phyloP scores from a whole-genome alignment of 2,888 invertebrate genomes.

The Parascotia fuliginaria region DNA sequence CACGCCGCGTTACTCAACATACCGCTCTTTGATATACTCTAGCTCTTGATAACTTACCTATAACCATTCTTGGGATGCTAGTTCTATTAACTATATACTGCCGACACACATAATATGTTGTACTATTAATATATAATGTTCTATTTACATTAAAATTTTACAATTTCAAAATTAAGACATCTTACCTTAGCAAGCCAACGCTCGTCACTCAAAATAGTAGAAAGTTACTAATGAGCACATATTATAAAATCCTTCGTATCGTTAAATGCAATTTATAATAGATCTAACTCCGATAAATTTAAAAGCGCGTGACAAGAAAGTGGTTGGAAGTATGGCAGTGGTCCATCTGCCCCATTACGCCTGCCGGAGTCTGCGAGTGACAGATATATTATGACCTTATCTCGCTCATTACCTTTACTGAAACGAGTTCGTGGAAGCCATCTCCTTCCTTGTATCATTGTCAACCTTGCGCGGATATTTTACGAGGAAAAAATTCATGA shows the following conservation, averaged over 20 bases:
- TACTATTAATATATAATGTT: too few relatives aligned
- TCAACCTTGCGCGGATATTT: slow-evolving; percentile 60
- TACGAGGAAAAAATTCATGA: slow-evolving; percentile 63
- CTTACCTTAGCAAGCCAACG: too few relatives aligned
- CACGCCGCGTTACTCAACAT: not conserved
- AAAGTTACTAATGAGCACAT: too few relatives aligned
- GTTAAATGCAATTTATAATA: not conserved
- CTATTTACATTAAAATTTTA: too few relatives aligned
- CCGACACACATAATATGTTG: too few relatives aligned
- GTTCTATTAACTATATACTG: too few relatives aligned
- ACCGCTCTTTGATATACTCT: not conserved
- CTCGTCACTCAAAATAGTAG: too few relatives aligned
- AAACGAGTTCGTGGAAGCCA: slow-evolving; percentile 53
- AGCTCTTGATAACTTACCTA: not conserved
- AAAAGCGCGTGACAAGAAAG: slow-evolving; percentile 5
- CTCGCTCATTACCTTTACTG: slow-evolving; percentile 57
- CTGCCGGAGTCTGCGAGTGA: slow-evolving; percentile 47
- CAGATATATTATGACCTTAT: slow-evolving; percentile 57
- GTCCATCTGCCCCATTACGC: slow-evolving; percentile 39
- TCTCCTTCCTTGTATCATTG: slow-evolving; percentile 61
- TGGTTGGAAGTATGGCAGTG: slow-evolving; percentile 39
- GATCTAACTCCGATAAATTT: not conserved
- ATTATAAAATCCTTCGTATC: too few relatives aligned
- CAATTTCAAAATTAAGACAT: too few relatives aligned
- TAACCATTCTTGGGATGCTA: too few relatives aligned